Evolutionary conservation across 2,888 invertebrate species (phyloP), one percentile per base, ranked within the genome.

Genomic region (Lysandra bellargus): DNA sequence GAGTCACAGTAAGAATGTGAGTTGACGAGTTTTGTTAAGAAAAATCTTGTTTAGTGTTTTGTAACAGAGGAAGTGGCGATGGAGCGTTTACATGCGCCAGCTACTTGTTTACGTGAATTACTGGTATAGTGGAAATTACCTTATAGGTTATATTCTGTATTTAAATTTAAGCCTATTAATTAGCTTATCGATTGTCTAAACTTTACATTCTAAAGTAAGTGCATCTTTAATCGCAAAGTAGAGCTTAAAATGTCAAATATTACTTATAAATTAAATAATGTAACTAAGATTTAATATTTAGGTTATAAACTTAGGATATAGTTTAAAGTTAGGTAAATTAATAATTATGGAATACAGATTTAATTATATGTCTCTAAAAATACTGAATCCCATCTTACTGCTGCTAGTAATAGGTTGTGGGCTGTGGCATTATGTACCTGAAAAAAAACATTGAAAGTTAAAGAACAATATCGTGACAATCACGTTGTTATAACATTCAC

Each of bases 61-160:
- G 88, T 88, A 91, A 91, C 86, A 37, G 69, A 88, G 88, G 91
- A 88, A 88, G 86, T 86, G 85, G 84, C 84, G 80, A 79, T 33
- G 75, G 79, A 75, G 78, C 81, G 80, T 82, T 83, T 81, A 82
- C 82, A 81, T 81, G 82, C 81, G 81, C 82, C 1, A 37, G 57
- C 78, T 80, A 78, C 76, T 76, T 30, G 76, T 14, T 4, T 49
- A 37, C 69, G 69, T 37, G 12, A 69, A 33, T 69, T 14, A 17
- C 69, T 37, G 69, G 14, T 23, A n/a, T 7, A 23, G 6, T n/a
- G 23, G 1, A 23, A 61, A n/a, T 61, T n/a, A 61, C 61, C n/a
- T 61, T 1, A 14, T 30, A 69, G 1, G 33, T 69, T 33, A 4
- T 17, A 14, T 57, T 57, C 4, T 57, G 4, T 57, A 1, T 57